Evolutionary conservation across 2,888 invertebrate species (phyloP).

Genomic region (Creontiades dilutus): DNA sequence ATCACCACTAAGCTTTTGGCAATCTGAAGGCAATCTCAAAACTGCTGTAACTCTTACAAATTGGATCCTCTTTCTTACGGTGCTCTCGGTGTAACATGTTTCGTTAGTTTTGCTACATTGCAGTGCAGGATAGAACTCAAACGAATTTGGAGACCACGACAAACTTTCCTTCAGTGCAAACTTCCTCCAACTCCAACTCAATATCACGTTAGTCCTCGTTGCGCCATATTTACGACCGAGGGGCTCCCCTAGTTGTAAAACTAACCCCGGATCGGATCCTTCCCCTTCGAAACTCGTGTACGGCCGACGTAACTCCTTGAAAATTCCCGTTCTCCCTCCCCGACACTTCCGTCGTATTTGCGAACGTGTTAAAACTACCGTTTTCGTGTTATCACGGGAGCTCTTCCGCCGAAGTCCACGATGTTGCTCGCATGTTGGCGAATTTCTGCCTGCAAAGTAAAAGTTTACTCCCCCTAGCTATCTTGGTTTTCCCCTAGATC

Average conservation of each 20-base stretch:
- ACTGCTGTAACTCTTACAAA: too few relatives aligned
- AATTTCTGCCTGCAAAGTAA: not conserved
- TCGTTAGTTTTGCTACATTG: too few relatives aligned
- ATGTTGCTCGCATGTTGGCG: not conserved
- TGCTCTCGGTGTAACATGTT: too few relatives aligned
- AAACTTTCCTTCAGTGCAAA: too few relatives aligned
- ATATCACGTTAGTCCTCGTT: not conserved
- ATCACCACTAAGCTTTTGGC: too few relatives aligned
- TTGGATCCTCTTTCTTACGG: too few relatives aligned
- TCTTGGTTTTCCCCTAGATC: not conserved
- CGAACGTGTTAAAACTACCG: constrained; percentile 32
- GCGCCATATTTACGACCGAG: not conserved
- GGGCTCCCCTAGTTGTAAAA: not conserved
- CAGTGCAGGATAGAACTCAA: too few relatives aligned
- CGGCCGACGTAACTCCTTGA: not conserved
- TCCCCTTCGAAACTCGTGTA: not conserved
- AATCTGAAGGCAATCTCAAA: too few relatives aligned
- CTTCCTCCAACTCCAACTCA: not conserved
- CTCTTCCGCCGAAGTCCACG: not conserved
- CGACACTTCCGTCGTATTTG: not conserved
- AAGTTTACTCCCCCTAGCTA: not conserved
- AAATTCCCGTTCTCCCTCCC: not conserved
- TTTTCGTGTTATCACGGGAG: constrained; percentile 1
- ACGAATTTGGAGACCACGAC: too few relatives aligned
- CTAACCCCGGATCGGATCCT: not conserved